phyloP scores from a whole-genome alignment of 2,888 invertebrate species.

The Aphidoletes aphidimyza region DNA sequence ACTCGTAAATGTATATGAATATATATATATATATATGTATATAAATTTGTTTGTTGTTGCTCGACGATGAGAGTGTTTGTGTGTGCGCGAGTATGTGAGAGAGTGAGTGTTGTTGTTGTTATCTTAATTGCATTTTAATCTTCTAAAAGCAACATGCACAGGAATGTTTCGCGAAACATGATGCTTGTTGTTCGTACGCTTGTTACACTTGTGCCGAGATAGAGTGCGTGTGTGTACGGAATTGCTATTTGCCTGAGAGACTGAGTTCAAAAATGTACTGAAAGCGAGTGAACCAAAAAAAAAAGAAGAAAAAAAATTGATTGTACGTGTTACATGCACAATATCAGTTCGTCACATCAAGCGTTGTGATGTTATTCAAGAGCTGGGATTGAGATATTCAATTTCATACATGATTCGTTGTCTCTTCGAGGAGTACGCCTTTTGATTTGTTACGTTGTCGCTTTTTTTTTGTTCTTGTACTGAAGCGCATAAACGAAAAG shows the following conservation, averaged over 20 bases:
- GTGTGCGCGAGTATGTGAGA: too few relatives aligned
- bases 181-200: neutral
- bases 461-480: neutral
- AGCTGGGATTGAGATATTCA: constrained; percentile 31
- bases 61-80: neutral
- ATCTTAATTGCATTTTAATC: constrained; percentile 51
- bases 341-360: constrained; percentile 22
- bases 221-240: neutral
- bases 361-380: neutral
- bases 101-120: neutral
- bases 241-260: too few relatives aligned
- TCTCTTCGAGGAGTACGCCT: neutral
- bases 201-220: neutral
- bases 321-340: constrained; percentile 2
- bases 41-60: too few relatives aligned
- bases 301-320: neutral
- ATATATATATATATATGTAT: too few relatives aligned
- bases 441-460: neutral
- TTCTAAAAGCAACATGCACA: constrained; percentile 28
- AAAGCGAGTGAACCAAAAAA: neutral
- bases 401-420: constrained; percentile 46
- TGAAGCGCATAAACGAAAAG: neutral
- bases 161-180: neutral
- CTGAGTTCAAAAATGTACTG: too few relatives aligned
- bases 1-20: neutral